A percentile compares a stretch with the other conserved stretches of the same genome.
These are phyloP conservation scores for Pachyseris speciosa DNA, from an alignment of 64 coral and sea anemone species.

Conservation along the genomic window DNA sequence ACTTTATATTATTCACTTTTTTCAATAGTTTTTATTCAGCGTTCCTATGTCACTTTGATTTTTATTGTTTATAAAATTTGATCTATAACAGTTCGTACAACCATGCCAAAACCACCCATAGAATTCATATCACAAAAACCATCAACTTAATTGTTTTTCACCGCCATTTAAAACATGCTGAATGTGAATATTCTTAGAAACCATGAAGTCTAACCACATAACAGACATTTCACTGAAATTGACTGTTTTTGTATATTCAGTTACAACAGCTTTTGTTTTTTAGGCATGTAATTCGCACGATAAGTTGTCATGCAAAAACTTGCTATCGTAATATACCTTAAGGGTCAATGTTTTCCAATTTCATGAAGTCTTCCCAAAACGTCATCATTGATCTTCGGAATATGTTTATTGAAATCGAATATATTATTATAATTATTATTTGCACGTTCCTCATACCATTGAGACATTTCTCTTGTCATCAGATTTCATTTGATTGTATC, in stretches of 20 bases:
- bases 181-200: too few species aligned
- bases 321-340: not conserved
- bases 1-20: not conserved
- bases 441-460: not conserved
- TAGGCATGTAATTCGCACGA: slow-evolving; percentile 2
- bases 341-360: slow-evolving; percentile 21
- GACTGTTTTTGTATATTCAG: slow-evolving; percentile 12
- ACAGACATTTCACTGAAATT: not conserved
- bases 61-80: not conserved
- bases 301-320: slow-evolving; percentile 13
- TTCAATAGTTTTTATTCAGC: not conserved
- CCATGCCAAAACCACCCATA: too few species aligned
- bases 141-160: not conserved
- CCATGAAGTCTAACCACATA: too few species aligned
- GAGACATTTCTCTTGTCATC: too few species aligned
- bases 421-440: not conserved
- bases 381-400: not conserved
- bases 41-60: not conserved
- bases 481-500: slow-evolving; percentile 8
- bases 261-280: not conserved
- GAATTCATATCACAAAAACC: not conserved
- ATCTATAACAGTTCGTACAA: too few species aligned
- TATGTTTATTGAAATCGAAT: slow-evolving; percentile 16
- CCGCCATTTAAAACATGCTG: not conserved
- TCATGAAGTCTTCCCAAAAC: not conserved